Evolutionary conservation across 2,797 vertebrate species (phyloP).

Genomic region (Mycteria americana): DNA sequence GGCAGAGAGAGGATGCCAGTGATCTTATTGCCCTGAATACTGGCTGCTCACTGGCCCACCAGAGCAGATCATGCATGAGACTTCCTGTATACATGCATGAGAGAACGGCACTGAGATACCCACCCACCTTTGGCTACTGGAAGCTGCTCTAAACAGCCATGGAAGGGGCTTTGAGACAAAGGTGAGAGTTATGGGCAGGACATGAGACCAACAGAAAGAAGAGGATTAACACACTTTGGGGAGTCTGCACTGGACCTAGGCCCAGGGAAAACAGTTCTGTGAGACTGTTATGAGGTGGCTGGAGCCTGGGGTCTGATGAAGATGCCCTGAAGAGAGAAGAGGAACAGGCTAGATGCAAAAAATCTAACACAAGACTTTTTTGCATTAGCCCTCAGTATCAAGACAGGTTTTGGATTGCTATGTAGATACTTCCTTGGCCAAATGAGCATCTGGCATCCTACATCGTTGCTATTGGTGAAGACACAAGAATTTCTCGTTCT

Average conservation of each 20-base stretch:
- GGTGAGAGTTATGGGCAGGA: not conserved
- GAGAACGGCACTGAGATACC: not conserved
- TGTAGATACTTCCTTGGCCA: not conserved
- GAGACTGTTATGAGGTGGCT: not conserved
- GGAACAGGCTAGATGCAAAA: not conserved
- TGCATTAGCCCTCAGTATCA: conserved; percentile 3
- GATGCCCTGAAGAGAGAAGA: not conserved
- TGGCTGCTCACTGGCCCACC: not conserved
- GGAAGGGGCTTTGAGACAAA: not conserved
- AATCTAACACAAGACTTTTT: not conserved
- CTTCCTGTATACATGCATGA: not conserved
- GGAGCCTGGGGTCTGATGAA: not conserved
- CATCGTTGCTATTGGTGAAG: not conserved
- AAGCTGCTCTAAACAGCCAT: not conserved
- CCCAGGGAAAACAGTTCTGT: not conserved
- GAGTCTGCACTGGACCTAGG: not conserved
- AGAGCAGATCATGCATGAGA: not conserved
- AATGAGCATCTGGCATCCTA: not conserved
- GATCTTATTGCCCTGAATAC: not conserved
- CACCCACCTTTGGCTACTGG: not conserved
- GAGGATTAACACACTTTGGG: not conserved
- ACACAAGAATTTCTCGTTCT: conserved; percentile 36
- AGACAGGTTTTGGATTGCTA: not conserved
- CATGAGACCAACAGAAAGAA: not conserved
- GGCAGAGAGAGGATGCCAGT: not conserved